A percentile compares a stretch with the other conserved stretches of the same genome.
Conservation (phyloP, 2,113 vertebrate genomes). For the Esox niger region DNA sequence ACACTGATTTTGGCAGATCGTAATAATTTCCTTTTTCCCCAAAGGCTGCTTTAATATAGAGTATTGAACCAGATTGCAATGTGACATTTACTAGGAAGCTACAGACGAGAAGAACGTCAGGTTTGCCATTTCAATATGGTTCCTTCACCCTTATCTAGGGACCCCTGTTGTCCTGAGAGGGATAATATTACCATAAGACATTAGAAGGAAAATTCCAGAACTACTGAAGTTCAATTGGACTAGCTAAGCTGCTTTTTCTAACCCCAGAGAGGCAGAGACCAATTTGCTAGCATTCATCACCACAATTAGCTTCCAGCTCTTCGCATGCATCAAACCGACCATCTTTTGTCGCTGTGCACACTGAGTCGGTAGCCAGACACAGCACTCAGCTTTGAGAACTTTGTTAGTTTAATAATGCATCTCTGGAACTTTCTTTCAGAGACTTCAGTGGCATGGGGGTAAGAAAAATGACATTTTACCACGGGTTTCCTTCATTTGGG, state of each 20-base stretch:
- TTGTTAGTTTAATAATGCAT: slow-evolving; percentile 5
- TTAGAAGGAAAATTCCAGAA: not conserved
- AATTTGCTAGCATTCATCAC: not conserved
- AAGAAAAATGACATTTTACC: not conserved
- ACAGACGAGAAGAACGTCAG: not conserved
- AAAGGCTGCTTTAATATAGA: not conserved
- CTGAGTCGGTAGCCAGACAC: slow-evolving; percentile 14
- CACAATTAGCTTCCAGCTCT: slow-evolving; percentile 14
- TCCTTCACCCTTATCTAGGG: not conserved
- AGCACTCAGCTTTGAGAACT: not conserved
- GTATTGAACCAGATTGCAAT: slow-evolving; percentile 6
- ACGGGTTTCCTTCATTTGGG: no score
- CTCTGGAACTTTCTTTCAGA: not conserved
- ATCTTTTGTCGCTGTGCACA: slow-evolving; percentile 10
- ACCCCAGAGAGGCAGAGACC: slow-evolving; percentile 3
- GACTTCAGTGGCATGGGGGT: not conserved
- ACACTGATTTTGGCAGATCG: no score
- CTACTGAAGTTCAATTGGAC: not conserved
- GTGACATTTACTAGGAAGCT: slow-evolving; percentile 31
- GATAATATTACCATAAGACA: slow-evolving; percentile 9
- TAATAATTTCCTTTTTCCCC: no score
- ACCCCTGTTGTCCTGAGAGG: not conserved
- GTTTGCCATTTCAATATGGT: not conserved
- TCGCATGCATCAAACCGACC: slow-evolving; percentile 2
- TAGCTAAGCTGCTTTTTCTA: not conserved